These are phyloP conservation scores for Variabilichromis moorii DNA, from an alignment of 2,113 vertebrate species.

Conservation along the genomic window DNA sequence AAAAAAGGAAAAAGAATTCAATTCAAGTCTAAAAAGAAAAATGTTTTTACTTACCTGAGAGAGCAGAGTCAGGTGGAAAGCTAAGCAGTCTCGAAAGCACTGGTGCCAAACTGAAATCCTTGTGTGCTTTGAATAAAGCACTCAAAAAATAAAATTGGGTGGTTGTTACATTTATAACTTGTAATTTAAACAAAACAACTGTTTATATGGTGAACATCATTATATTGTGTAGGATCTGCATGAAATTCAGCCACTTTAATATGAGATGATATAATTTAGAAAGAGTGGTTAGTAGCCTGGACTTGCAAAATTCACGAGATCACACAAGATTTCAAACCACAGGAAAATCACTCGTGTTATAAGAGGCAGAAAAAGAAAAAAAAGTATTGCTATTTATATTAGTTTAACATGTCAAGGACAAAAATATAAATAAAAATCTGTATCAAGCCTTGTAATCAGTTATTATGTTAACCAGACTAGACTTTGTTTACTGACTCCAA, in stretches of 20 bases:
- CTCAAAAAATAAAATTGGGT: background rate
- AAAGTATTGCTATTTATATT: background rate
- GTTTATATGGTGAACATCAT: background rate
- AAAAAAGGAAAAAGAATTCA: background rate
- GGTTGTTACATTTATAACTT: background rate
- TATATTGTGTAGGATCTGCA: background rate
- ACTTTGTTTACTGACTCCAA: background rate
- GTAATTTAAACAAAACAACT: background rate
- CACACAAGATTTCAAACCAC: background rate
- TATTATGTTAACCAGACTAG: background rate
- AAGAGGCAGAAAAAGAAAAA: fast-evolving
- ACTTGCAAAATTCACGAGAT: fast-evolving
- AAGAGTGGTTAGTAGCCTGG: background rate
- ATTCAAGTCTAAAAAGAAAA: background rate
- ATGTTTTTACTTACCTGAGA: background rate
- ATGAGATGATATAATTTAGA: background rate
- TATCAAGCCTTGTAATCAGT: background rate
- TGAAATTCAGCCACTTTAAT: background rate
- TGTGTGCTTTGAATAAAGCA: background rate
- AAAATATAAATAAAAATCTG: background rate
- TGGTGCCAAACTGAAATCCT: background rate
- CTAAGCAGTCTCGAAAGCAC: background rate
- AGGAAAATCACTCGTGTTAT: background rate
- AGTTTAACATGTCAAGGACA: fast-evolving
- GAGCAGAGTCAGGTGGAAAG: background rate